Percentiles rank a stretch among this genome's conserved stretches.
Evolutionary conservation across 2,797 vertebrate genomes (phyloP).

Genomic region (Gadopsis marmoratus): DNA sequence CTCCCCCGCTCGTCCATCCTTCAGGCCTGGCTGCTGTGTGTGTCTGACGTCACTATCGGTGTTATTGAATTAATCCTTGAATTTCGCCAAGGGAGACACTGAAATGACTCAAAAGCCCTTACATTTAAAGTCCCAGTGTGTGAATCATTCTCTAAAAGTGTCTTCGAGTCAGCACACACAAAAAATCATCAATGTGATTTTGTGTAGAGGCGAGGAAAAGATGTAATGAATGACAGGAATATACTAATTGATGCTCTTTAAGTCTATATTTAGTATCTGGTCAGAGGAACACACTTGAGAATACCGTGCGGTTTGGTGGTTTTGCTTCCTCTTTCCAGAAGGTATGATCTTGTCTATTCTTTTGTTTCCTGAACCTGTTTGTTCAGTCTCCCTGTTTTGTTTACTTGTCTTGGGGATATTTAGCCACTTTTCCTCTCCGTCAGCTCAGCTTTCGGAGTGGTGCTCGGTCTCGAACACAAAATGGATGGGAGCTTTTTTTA

Average conservation of each 20-base stretch:
- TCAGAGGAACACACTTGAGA: slow-evolving; percentile 24
- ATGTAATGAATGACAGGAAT: slow-evolving; percentile 39
- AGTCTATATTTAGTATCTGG: slow-evolving; percentile 52
- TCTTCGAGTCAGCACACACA: slow-evolving; percentile 22
- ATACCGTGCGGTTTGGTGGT: slow-evolving; percentile 42
- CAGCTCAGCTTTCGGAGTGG: background rate
- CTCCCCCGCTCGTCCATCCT: slow-evolving; percentile 14
- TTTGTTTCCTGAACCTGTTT: slow-evolving; percentile 29
- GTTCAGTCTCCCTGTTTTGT: slow-evolving; percentile 37
- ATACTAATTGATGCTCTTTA: slow-evolving; percentile 48
- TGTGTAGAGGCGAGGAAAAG: background rate
- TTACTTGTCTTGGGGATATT: slow-evolving; percentile 45
- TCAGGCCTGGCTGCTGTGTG: slow-evolving; percentile 27
- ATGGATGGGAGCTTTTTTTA: slow-evolving; percentile 45
- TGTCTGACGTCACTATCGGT: slow-evolving; percentile 40
- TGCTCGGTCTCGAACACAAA: slow-evolving; percentile 40
- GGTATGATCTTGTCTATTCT: slow-evolving; percentile 18
- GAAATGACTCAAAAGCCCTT: background rate
- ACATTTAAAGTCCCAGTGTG: background rate
- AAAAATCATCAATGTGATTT: slow-evolving; percentile 2
- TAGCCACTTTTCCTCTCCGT: slow-evolving; percentile 12
- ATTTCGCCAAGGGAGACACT: background rate
- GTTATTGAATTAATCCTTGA: background rate
- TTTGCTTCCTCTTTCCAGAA: slow-evolving; percentile 36
- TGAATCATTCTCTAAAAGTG: slow-evolving; percentile 15